These are phyloP conservation scores for Aplysia californica DNA, from an alignment of 1,140 invertebrate species.

Conservation along the genomic window DNA sequence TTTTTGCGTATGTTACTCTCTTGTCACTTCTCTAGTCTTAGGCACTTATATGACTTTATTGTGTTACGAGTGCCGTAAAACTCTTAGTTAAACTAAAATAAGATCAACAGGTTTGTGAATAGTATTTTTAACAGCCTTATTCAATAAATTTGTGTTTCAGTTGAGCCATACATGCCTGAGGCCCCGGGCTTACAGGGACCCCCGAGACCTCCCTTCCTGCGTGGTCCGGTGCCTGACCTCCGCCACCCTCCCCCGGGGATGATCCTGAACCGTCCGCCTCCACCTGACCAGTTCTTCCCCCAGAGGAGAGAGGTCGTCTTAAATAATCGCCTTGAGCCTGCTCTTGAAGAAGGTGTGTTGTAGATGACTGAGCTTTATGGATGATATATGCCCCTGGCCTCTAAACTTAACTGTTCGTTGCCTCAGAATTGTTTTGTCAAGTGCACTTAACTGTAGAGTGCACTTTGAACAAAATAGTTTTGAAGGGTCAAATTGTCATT, in stretches of 20 bases:
- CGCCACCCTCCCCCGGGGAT: conserved; percentile 11
- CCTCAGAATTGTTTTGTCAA: too few species aligned
- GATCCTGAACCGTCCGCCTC: conserved; percentile 8
- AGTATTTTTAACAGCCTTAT: too few species aligned
- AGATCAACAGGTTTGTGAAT: too few species aligned
- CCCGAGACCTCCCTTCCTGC: not conserved
- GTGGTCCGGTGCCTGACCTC: not conserved
- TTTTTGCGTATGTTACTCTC: too few species aligned
- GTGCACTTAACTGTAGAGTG: too few species aligned
- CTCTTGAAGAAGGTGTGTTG: not conserved
- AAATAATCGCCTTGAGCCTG: not conserved
- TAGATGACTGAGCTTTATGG: not conserved
- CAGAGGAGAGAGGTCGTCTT: conserved; percentile 10
- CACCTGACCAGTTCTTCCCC: not conserved
- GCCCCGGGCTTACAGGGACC: conserved; percentile 7
- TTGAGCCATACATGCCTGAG: conserved; percentile 35
- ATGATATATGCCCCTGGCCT: not conserved
- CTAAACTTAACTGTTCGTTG: too few species aligned
- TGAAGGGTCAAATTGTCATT: too few species aligned
- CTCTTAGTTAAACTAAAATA: too few species aligned
- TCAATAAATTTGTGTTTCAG: conserved; percentile 18
- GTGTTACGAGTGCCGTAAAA: too few species aligned
- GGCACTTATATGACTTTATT: too few species aligned
- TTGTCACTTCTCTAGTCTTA: too few species aligned
- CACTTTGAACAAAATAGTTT: too few species aligned